phyloP scores from a whole-genome alignment of 2,797 vertebrate species.

The Artibeus jamaicensis region DNA sequence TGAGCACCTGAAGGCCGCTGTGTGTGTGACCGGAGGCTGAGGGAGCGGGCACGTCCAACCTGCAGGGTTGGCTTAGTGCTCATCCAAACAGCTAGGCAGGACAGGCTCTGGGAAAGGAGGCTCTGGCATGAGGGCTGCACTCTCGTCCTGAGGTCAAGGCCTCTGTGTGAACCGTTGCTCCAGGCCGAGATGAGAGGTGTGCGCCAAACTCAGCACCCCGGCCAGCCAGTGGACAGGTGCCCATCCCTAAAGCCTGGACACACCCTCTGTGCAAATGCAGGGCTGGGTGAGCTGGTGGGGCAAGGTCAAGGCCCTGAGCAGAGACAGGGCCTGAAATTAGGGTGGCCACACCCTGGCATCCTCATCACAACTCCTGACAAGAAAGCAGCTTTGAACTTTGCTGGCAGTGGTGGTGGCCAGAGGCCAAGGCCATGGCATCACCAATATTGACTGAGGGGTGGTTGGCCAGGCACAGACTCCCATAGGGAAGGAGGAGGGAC shows the following conservation, averaged over 20 bases:
- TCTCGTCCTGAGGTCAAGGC: background rate
- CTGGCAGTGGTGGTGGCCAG: conserved; percentile 78
- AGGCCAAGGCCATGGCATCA: conserved; percentile 62
- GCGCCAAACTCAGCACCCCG: background rate
- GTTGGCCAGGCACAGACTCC: background rate
- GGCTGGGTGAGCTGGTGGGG: background rate
- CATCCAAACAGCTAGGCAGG: background rate
- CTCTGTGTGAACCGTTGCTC: background rate
- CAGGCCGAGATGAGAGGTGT: background rate
- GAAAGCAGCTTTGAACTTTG: conserved; percentile 82
- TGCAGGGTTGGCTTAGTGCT: fast-evolving
- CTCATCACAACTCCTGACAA: conserved; percentile 75
- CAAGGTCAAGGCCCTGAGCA: background rate
- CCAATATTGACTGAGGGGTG: conserved; percentile 41
- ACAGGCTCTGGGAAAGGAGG: background rate
- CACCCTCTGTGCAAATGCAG: conserved; percentile 46
- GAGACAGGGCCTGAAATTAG: background rate
- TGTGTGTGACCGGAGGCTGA: background rate
- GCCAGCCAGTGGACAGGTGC: background rate
- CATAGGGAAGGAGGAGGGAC: background rate
- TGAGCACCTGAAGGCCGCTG: background rate
- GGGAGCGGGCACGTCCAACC: background rate
- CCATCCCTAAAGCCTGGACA: background rate
- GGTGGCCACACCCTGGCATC: conserved; percentile 78
- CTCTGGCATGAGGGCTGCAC: background rate